Evolutionary conservation across 2,113 vertebrate species (phyloP).

Genomic region (Myotis brandtii): DNA sequence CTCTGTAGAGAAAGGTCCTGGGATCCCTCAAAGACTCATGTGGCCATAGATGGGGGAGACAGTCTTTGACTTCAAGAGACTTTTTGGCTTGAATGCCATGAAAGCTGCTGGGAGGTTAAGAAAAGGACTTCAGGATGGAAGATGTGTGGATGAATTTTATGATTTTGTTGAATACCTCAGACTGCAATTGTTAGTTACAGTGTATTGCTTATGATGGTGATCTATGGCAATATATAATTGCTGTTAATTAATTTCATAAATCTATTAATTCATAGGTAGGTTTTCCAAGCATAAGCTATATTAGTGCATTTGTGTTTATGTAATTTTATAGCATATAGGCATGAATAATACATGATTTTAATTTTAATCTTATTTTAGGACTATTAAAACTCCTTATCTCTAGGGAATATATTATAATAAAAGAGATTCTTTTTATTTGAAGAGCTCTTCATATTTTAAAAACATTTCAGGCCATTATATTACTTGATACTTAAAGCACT

Average conservation of each 20-base stretch:
- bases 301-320: constrained; percentile 7
- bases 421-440: neutral
- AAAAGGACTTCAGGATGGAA: neutral
- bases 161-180: constrained; percentile 35
- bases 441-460: neutral
- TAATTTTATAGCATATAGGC: constrained; percentile 44
- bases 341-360: constrained; percentile 69
- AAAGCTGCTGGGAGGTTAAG: neutral
- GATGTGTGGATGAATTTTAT: neutral
- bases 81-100: neutral
- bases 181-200: constrained; percentile 37
- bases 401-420: neutral
- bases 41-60: neutral
- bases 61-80: neutral
- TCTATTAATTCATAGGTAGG: constrained; percentile 48
- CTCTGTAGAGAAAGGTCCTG: neutral
- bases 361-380: constrained; percentile 65
- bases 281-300: constrained; percentile 17
- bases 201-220: neutral
- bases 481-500: neutral
- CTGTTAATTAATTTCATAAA: constrained; percentile 69
- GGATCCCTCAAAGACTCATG: neutral
- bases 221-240: neutral
- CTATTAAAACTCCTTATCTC: constrained; percentile 7
- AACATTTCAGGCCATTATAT: neutral